Base-by-base conservation (phyloP, 2,113 vertebrate species). In the Mixornis gularis region DNA sequence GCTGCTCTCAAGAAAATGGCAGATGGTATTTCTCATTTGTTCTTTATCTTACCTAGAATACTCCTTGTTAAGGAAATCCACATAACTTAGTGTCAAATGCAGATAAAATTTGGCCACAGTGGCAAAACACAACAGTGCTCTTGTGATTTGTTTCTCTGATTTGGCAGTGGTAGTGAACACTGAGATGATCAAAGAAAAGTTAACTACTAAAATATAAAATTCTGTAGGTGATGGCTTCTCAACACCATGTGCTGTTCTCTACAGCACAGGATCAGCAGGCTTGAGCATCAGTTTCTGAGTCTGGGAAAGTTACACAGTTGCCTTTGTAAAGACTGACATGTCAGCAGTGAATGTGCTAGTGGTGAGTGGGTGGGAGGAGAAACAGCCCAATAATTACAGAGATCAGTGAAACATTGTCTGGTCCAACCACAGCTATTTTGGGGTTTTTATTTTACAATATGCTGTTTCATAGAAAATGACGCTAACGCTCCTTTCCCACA, bases 321-420 rank as follows among this genome's bases (percentile, higher is more conserved):
- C 56, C 63, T 77, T 69, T 24, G 82, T 60, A 58, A 69, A 49
- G 83, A 55, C 8, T 58, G 84, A 78, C 40, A 19, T 64, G 80
- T 93, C 91, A 92, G 87, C 94, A 94, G 52, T 52, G 46, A 92
- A 51, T 62, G 72, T 89, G 83, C 62, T 73, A 85, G 65, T 85
- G 49, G 73, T 73, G 89, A 92, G 85, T 0, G 25, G 70, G 58
- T 91, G 80, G 87, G 87, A 91, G 73, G 62, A 92, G 66, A 87
- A 87, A 71, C 51, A 81, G 44, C 53, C 36, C 17, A 38, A 27
- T 82, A 85, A 91, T 94, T 87, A 83, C 48, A 84, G 81, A 79
- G 69, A 66, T 83, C 48, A 30, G 29, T 63, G 68, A 83, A 76
- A 82, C 70, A 16, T 44, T 68, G 69, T 90, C 84, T 93, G 74